A percentile compares a stretch with the other conserved stretches of the same genome.
Evolutionary conservation across 2,113 vertebrate species (phyloP).

Genomic region (Ursus arctos): DNA sequence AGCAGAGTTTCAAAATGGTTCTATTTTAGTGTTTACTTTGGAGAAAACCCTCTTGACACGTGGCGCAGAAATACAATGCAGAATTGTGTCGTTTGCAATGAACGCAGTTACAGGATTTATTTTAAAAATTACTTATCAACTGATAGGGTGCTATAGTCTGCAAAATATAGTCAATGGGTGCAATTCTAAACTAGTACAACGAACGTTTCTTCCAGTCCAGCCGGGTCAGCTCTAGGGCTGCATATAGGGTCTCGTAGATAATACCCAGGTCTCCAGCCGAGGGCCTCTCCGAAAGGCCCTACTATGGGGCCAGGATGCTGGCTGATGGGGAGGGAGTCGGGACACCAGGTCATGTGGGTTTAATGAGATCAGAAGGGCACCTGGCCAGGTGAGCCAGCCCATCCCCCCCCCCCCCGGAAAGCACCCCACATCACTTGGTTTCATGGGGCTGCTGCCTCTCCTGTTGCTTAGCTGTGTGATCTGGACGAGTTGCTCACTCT

Average conservation of each 20-base stretch:
- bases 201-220: neutral
- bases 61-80: neutral
- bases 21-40: neutral
- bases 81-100: neutral
- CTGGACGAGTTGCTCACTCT: neutral
- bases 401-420: fast-evolving
- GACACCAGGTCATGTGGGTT: neutral
- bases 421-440: neutral
- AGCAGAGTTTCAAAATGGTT: neutral
- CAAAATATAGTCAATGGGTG: neutral
- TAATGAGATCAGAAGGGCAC: neutral
- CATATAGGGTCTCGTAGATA: neutral
- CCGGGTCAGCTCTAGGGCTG: fast-evolving
- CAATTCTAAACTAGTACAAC: neutral
- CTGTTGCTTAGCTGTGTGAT: neutral
- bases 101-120: neutral
- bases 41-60: conserved; percentile 7
- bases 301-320: fast-evolving
- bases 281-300: neutral
- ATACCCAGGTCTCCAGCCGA: neutral
- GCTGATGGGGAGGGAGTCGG: neutral
- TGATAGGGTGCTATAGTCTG: neutral
- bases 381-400: neutral
- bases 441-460: fast-evolving
- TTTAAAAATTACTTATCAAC: neutral